Evolutionary conservation across 2,888 invertebrate genomes (phyloP).

Genomic region (Apocheima hispidaria): DNA sequence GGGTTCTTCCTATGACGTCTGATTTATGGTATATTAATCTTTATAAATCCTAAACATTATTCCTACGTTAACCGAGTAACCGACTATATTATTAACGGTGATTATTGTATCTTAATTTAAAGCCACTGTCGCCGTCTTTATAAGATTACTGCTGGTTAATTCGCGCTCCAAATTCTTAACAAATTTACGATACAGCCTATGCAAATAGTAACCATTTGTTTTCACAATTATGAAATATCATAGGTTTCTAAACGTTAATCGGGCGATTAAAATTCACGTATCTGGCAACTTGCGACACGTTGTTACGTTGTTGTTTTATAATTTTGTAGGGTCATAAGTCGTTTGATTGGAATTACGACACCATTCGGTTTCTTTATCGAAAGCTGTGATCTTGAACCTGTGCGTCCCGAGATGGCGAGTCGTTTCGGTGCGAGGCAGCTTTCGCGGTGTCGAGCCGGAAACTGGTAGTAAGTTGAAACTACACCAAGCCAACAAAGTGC

Average conservation of each 20-base stretch:
- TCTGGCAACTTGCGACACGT: constrained; percentile 59
- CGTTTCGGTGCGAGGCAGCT: constrained; percentile 60
- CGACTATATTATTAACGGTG: too few species aligned
- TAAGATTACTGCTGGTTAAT: constrained; percentile 6
- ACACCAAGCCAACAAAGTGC: neutral
- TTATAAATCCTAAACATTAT: too few species aligned
- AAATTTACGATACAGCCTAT: constrained; percentile 22
- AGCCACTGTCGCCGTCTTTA: neutral
- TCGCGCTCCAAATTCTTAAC: constrained; percentile 16
- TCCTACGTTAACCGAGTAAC: too few species aligned
- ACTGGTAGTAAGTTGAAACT: constrained; percentile 50
- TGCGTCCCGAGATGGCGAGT: constrained; percentile 44
- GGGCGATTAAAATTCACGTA: constrained; percentile 46
- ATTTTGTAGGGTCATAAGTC: constrained; percentile 65
- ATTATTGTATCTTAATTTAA: too few species aligned
- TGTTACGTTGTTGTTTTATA: constrained; percentile 57
- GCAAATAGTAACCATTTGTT: constrained; percentile 32
- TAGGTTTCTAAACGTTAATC: constrained; percentile 49
- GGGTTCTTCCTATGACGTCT: too few species aligned
- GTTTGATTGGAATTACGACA: constrained; percentile 55
- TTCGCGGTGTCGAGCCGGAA: constrained; percentile 75
- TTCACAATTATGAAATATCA: constrained; percentile 38
- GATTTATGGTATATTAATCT: too few species aligned
- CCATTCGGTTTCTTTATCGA: constrained; percentile 68
- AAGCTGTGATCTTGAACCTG: constrained; percentile 77